Conservation (phyloP, 2,797 vertebrate species). For the Anniella stebbinsi region DNA sequence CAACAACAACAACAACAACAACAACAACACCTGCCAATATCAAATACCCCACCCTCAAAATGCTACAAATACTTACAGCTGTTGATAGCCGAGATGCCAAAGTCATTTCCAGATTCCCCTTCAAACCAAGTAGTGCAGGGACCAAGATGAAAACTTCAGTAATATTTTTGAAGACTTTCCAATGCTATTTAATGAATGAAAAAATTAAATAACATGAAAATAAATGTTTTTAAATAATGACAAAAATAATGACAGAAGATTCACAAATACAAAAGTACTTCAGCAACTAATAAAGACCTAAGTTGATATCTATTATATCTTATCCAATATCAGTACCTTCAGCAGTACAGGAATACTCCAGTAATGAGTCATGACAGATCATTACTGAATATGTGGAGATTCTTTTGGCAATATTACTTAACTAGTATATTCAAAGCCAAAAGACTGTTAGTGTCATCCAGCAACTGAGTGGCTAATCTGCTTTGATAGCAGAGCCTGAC, state of each 20-base stretch:
- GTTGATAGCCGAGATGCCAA: constrained; percentile 95
- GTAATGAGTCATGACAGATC: not conserved
- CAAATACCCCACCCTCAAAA: not conserved
- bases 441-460: not conserved
- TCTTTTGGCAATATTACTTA: not conserved
- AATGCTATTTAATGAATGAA: constrained; percentile 84
- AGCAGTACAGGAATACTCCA: not conserved
- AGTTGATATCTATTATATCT: not conserved
- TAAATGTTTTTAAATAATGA: not conserved
- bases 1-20: no score
- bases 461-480: not conserved
- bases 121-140: constrained; percentile 95
- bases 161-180: constrained; percentile 94
- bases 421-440: not conserved
- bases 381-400: not conserved
- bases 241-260: not conserved
- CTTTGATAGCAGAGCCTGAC: not conserved
- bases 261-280: not conserved
- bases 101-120: constrained; percentile 99
- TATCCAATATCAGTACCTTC: not conserved
- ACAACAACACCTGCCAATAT: not conserved
- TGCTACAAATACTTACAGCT: constrained; percentile 85
- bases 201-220: constrained; percentile 9
- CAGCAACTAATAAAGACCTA: not conserved
- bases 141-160: constrained; percentile 99